These are phyloP conservation scores for Papilio protenor DNA, from an alignment of 2,888 invertebrate species.

Conservation along the genomic window DNA sequence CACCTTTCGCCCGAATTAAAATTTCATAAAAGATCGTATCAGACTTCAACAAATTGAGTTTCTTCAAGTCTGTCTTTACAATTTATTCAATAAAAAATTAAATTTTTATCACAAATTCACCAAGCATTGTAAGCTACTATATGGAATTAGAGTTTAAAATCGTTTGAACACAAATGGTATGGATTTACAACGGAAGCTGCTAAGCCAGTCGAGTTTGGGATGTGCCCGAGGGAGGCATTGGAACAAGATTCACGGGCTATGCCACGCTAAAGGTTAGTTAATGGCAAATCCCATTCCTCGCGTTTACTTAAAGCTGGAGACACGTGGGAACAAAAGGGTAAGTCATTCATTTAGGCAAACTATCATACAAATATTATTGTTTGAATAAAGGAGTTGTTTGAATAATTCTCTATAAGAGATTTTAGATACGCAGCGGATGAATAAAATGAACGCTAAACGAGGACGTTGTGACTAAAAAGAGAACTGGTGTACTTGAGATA, in stretches of 20 bases:
- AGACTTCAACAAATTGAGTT: background rate
- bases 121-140: background rate
- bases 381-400: background rate
- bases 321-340: constrained; percentile 43
- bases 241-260: constrained; percentile 41
- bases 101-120: background rate
- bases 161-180: constrained; percentile 32
- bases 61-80: background rate
- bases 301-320: constrained; percentile 21
- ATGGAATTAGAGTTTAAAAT: constrained; percentile 20
- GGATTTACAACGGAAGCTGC: constrained; percentile 27
- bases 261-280: constrained; percentile 42
- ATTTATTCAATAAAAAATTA: constrained; percentile 8
- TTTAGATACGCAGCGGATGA: too few species aligned
- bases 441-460: background rate
- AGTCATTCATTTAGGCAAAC: constrained; percentile 2
- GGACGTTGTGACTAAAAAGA: background rate
- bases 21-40: background rate
- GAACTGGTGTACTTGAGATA: background rate
- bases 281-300: constrained; percentile 39
- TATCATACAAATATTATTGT: background rate
- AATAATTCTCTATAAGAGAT: background rate
- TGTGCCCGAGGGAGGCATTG: constrained; percentile 42
- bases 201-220: constrained; percentile 38
- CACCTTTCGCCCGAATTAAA: background rate